A percentile compares a stretch with the other conserved stretches of the same genome.
Conservation (phyloP, 2,113 vertebrate species). For the Marmota monax region DNA sequence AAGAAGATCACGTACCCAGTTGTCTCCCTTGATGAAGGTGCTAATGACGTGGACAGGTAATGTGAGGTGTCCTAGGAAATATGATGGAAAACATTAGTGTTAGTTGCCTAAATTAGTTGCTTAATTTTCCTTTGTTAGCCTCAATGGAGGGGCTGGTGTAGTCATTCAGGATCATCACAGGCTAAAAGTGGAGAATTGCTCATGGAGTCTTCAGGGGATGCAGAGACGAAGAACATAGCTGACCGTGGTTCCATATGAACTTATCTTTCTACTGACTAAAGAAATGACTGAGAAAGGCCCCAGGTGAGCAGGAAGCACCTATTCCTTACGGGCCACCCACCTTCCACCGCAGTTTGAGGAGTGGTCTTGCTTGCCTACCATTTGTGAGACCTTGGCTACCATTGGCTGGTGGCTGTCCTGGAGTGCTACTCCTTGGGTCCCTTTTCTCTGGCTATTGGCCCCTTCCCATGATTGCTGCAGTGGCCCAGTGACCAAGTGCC, state of each 20-base stretch:
- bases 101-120: background rate
- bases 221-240: background rate
- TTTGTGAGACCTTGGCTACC: background rate
- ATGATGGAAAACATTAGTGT: background rate
- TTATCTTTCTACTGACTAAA: background rate
- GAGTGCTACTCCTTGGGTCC: background rate
- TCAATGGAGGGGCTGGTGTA: background rate
- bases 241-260: background rate
- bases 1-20: background rate
- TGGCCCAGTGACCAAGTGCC: background rate
- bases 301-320: background rate
- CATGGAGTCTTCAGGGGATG: background rate
- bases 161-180: background rate
- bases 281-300: background rate
- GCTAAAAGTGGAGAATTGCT: background rate
- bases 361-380: rapidly evolving
- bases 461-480: background rate
- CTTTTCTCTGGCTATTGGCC: no score
- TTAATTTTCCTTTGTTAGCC: background rate
- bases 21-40: background rate
- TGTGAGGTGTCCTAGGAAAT: background rate
- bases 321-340: rapidly evolving
- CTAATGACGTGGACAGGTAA: background rate
- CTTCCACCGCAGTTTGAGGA: rapidly evolving
- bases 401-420: background rate